Evolutionary conservation across 2,888 invertebrate species (phyloP), one percentile per base, ranked within the genome.

Genomic region (Iphiclides podalirius): DNA sequence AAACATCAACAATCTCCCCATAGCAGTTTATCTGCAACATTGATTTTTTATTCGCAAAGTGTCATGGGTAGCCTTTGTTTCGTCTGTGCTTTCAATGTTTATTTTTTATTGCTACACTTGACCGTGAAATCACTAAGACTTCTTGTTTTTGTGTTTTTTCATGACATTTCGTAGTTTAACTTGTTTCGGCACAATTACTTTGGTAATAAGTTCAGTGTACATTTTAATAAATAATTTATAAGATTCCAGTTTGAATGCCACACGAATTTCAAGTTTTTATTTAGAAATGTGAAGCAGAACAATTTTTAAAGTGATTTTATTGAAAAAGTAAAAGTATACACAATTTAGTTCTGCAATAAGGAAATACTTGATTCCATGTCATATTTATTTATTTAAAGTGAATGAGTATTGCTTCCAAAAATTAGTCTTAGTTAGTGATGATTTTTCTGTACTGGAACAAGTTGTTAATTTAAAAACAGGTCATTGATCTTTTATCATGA

Each of bases 51-150:
- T 65, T 55, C 55, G 57, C 57, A 58, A 68, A 77, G 66, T 80
- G 75, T 75, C 75, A 72, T 65, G 65, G 66, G 55, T 60, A 59
- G 69, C 66, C 87, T 89, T 88, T 87, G 87, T 88, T 77, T 78
- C 72, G 63, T 61, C 59, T 66, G 60, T 59, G 58, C 54, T 58
- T 49, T 55, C 54, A 58, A 58, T 75, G 72, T 75, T 80, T 80
- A 79, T 82, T 79, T 77, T 81, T 82, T 80, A 70, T 66, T 73
- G 72, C 65, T 76, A 79, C 70, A 75, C 82, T 80, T 88, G 87
- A 86, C 87, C 87, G 79, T 87, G 87, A 88, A 85, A 80, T 70
- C 64, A 52, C 60, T 66, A 61, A 66, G 49, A 61, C 67, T 79
- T 75, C 67, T 63, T 75, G 73, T 62, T 58, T 64, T 20, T 20